Evolutionary conservation across 2,888 invertebrate genomes (phyloP).

Genomic region (Polietes domitor): DNA sequence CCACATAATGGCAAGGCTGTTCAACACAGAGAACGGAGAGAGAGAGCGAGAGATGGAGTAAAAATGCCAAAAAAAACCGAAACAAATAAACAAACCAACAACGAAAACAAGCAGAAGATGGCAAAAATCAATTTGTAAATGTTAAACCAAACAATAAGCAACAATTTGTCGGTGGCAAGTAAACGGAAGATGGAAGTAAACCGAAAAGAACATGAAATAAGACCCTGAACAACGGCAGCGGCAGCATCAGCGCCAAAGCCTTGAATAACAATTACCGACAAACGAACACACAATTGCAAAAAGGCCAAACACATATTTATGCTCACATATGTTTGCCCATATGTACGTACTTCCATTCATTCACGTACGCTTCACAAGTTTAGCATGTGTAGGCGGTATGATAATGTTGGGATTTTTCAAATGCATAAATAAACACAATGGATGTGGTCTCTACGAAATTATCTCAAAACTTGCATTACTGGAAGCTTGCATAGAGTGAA

Average conservation of each 20-base stretch:
- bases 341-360: too few relatives aligned
- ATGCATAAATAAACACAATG: too few relatives aligned
- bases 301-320: not conserved
- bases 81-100: not conserved
- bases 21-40: too few relatives aligned
- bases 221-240: not conserved
- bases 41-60: not conserved
- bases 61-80: constrained; percentile 1
- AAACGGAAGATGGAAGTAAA: constrained; percentile 6
- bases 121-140: constrained; percentile 36
- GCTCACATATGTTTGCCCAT: too few relatives aligned
- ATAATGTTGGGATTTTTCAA: too few relatives aligned
- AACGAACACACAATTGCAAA: constrained; percentile 1
- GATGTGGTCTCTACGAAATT: too few relatives aligned
- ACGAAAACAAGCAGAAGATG: not conserved
- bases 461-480: too few relatives aligned
- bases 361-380: too few relatives aligned
- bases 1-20: not conserved
- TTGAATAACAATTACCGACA: constrained; percentile 56
- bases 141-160: constrained; percentile 53
- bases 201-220: not conserved
- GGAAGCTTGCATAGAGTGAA: too few relatives aligned
- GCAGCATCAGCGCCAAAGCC: constrained; percentile 23
- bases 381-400: too few relatives aligned
- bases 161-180: constrained; percentile 56